Evolutionary conservation across 1,140 invertebrate genomes (phyloP).

Genomic region (Oreohelix idahoensis): DNA sequence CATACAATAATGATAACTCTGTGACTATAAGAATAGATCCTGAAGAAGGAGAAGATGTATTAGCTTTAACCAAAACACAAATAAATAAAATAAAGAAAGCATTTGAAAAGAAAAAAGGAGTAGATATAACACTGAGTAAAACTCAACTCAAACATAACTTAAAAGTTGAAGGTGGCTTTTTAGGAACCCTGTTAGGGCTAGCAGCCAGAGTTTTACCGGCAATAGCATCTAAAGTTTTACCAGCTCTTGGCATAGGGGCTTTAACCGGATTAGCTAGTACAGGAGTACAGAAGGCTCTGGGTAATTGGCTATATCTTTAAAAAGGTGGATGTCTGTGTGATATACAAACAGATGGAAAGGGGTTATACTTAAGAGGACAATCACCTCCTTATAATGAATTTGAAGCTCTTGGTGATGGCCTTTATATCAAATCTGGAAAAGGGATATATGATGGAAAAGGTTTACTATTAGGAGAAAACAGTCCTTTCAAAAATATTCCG

Average conservation of each 20-base stretch:
- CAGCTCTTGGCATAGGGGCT: neutral
- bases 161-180: neutral
- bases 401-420: neutral
- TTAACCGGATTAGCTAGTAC: neutral
- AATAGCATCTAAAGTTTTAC: too few relatives aligned
- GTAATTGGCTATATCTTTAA: neutral
- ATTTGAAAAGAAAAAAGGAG: neutral
- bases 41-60: neutral
- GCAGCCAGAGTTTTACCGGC: neutral
- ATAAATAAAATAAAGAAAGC: slow-evolving; percentile 6
- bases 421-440: too few relatives aligned
- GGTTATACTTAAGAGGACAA: neutral
- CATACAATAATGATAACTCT: neutral
- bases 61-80: slow-evolving; percentile 7
- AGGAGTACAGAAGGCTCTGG: neutral
- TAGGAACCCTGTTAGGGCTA: neutral
- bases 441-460: too few relatives aligned
- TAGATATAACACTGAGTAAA: neutral
- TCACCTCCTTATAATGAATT: neutral
- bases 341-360: neutral
- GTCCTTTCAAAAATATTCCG: too few relatives aligned
- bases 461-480: too few relatives aligned
- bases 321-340: too few relatives aligned
- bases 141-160: neutral
- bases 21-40: neutral